These are phyloP conservation scores for Tarsius wallacei DNA, from an alignment of 2,797 vertebrate genomes.

Conservation along the genomic window DNA sequence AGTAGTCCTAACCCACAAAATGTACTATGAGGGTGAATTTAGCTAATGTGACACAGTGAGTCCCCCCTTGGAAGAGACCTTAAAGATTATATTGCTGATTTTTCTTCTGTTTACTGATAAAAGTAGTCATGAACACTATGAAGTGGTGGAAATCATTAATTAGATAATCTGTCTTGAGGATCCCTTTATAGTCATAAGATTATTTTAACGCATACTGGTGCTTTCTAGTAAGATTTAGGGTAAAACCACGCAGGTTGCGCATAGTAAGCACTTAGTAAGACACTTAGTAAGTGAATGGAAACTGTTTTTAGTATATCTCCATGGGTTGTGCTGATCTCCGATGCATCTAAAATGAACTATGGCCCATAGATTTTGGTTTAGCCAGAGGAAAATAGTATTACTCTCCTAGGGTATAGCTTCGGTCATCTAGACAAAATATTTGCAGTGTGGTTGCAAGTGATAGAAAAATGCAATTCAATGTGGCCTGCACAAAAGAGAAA, in stretches of 20 bases:
- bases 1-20: neutral
- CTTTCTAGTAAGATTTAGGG: neutral
- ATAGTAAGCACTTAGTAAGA: neutral
- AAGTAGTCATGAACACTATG: neutral
- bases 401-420: neutral
- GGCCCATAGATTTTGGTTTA: neutral
- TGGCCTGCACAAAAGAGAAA: neutral
- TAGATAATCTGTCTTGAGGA: neutral
- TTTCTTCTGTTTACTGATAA: neutral
- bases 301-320: neutral
- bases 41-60: neutral
- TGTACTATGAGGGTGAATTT: neutral
- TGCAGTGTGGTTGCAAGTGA: neutral
- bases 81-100: neutral
- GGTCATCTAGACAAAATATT: neutral
- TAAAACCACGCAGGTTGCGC: neutral
- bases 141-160: neutral
- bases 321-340: neutral
- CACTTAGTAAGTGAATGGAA: fast-evolving
- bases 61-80: neutral
- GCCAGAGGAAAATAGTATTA: neutral
- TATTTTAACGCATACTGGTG: neutral
- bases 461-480: neutral
- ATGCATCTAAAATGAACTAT: neutral
- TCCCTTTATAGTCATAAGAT: neutral